Conservation (phyloP, 1,140 invertebrate species). For the Drosophila melanogaster region DNA sequence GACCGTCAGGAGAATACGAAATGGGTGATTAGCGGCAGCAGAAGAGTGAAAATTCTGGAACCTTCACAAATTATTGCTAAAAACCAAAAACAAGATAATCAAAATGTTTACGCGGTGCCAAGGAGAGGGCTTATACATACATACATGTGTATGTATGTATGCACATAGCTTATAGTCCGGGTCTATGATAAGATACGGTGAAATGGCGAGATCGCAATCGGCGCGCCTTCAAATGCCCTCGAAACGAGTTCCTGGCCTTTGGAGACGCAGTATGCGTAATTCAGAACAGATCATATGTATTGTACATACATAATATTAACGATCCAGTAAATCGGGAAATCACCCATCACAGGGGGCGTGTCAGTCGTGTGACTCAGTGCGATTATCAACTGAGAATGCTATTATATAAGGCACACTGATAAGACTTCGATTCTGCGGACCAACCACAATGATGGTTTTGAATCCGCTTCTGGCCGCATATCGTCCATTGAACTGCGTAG, state of each 20-base stretch:
- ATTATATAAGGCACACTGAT: conserved; percentile 57
- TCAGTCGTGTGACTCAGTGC: conserved; percentile 59
- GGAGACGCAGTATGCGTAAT: conserved; percentile 13
- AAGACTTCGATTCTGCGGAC: conserved; percentile 12
- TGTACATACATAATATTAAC: not conserved
- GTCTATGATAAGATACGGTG: conserved; percentile 39
- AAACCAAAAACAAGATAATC: conserved; percentile 54
- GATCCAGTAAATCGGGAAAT: conserved; percentile 3
- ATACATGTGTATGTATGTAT: too few relatives aligned
- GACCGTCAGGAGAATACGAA: conserved; percentile 28
- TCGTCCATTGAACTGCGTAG: conserved; percentile 34
- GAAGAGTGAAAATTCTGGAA: conserved; percentile 58
- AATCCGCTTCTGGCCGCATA: conserved; percentile 9
- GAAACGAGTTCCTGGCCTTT: conserved; percentile 20
- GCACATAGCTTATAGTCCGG: not conserved
- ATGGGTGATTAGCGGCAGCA: conserved; percentile 21
- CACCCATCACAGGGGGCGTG: conserved; percentile 51
- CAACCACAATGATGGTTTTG: conserved; percentile 5
- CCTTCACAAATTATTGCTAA: conserved; percentile 41
- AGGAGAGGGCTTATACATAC: conserved; percentile 29
- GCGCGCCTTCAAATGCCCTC: conserved; percentile 1
- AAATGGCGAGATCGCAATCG: conserved; percentile 28
- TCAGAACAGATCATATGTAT: not conserved
- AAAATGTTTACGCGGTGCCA: conserved; percentile 49
- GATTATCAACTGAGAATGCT: conserved; percentile 16